Conservation (phyloP, 30 jellyfish, hydroid and myxozoan genomes). For the Aurelia coerulea region DNA sequence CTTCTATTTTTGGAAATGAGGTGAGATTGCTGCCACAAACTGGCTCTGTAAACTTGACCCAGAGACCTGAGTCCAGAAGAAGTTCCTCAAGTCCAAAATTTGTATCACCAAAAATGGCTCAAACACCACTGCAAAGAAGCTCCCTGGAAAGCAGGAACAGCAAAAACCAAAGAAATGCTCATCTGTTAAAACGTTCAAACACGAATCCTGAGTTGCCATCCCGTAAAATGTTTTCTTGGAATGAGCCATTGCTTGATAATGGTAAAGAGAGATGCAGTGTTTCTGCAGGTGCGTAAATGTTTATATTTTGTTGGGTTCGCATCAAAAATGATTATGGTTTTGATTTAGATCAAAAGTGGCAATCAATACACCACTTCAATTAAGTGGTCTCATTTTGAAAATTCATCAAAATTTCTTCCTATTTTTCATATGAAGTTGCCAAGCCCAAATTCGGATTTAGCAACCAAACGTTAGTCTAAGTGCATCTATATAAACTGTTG, state of each 20-base stretch:
- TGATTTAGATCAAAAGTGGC: no score
- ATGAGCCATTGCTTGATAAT: not conserved
- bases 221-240: conserved; percentile 2
- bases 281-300: conserved; percentile 1
- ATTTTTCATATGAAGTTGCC: no score
- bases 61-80: conserved; percentile 21
- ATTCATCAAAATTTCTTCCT: no score
- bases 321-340: no score
- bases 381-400: no score
- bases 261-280: not conserved
- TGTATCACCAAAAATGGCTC: conserved; percentile 2
- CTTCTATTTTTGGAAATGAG: conserved; percentile 2
- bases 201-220: conserved; percentile 26
- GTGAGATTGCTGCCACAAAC: conserved; percentile 3
- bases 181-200: conserved; percentile 14
- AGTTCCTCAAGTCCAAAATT: conserved; percentile 2
- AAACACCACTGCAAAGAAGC: not conserved
- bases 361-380: no score
- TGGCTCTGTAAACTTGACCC: not conserved
- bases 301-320: no score
- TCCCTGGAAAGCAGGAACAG: not conserved
- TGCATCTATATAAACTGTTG: no score
- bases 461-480: no score
- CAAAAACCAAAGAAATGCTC: not conserved
- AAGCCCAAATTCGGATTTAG: no score